Base-by-base conservation (phyloP, 2,113 vertebrate species). In the Albula goreensis region DNA sequence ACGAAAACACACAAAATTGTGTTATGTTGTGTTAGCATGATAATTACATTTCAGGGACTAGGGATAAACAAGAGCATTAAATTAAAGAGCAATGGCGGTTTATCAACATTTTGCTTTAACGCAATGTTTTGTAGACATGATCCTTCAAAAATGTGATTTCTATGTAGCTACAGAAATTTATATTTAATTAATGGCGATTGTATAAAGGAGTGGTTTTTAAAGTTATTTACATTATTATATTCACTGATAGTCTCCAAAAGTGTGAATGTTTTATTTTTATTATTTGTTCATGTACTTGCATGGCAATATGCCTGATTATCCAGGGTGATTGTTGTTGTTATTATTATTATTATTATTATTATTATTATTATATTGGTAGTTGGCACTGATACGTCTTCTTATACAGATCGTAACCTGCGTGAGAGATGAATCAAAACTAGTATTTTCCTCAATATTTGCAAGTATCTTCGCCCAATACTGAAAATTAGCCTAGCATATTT, bases 281-380 rank as follows among this genome's bases (percentile, higher is more conserved):
- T 31, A 31, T 74, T 3, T 74, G 31, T 6, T 74, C n/a, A 10
- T 41, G 31, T 41, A 41, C 31, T 41, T 41, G 31, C 1, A 41
- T 41, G 31, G 31, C 31, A 41, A 41, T 41, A 41, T 41, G 31
- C 1, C 31, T 41, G 31, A 41, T 41, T 41, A 41, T 41, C 1
- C 31, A 41, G 31, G 31, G 31, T 41, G 31, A 80, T 80, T 80
- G 49, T 79, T 79, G 48, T 79, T 79, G 48, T 79, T 79, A 79
- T 79, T 79, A 79, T 79, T 79, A 79, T 79, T 78, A 66, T 2
- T 49, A 85, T 88, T 88, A 84, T 31, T 83, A 88, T 80, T 85
- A 80, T 88, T 85, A 79, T 79, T 63, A 63, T 63, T 63, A 60
- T 60, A 13, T 15, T 60, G 12, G 17, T 60, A 15, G 17, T 63